Base-by-base conservation (phyloP, 2,797 vertebrate genomes). In the Nannoperca australis region DNA sequence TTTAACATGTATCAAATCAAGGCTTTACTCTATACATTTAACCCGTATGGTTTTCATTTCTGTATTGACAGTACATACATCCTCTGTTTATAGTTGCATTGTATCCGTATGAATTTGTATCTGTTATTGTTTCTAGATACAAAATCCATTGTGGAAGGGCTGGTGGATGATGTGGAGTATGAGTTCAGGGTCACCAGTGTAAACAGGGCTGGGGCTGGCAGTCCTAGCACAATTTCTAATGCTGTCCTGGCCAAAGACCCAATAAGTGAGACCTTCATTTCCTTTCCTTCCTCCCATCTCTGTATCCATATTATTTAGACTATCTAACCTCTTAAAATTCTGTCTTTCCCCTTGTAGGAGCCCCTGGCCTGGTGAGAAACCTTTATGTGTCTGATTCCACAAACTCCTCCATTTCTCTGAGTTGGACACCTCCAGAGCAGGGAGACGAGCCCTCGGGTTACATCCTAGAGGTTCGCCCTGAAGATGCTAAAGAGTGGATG, bases 121-220 rank as follows among this genome's bases (percentile, higher is more conserved):
- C 13, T 42, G 30, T 61, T 69, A 6, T 65, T 76, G 6, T 54
- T 55, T 85, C 32, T 73, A 95, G 93, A 84, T 59, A 90, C 85
- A 34, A 92, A 84, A 72, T 91, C 76, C 63, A 87, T 83, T 60
- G 88, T 88, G 68, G 87, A 84, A 42, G 89, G 83, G 45, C 90
- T 96, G 78, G 84, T 94, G 70, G 89, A 94, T 22, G 93, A 88
- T 68, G 81, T 87, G 55, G 94, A 94, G 78, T 95, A 95, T 22
- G 92, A 96, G 86, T 94, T 95, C 83, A 20, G 15, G 70, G 89
- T 94, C 36, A 90, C 56, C 66, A 84, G 92, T 80, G 84, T 95
- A 56, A 96, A 94, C 86, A 79, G 78, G 54, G 87, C 91, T 30
- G 93, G 89, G 34, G 74, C 85, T 3, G 92, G 93, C 20, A 75